Base-by-base conservation (phyloP, 2,113 vertebrate genomes). In the Anolis sagrei region DNA sequence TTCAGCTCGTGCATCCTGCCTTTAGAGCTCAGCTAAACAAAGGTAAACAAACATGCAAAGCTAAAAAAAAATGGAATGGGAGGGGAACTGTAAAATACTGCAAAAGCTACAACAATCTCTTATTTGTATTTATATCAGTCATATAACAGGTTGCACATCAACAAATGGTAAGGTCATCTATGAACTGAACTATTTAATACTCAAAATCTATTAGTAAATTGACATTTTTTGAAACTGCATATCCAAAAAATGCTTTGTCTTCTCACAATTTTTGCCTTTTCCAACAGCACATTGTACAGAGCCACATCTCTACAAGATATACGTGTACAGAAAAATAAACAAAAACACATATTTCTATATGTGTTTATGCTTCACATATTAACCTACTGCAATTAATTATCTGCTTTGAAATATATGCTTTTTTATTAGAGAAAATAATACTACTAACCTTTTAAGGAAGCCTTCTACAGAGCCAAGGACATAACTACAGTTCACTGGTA, bases 391-490 rank as follows among this genome's bases (percentile, higher is more conserved):
- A 25, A 85, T 16, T n/a, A n/a, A n/a, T n/a, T n/a, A n/a, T n/a
- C n/a, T n/a, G n/a, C n/a, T n/a, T 44, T 44, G 39, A 44, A 44
- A 4, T 44, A 44, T 44, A 44, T 44, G 39, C 39, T 44, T 44
- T 44, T 44, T 44, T 44, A 1, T 6, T 27, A 16, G 32, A 27
- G 25, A 1, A n/a, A 66, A 89, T 75, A 90, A 87, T 75, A 86
- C 81, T 81, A 93, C 79, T 66, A 90, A 66, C 62, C 83, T 92
- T 84, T 62, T 74, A 76, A 34, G 76, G 58, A 62, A 34, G 19
- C 32, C 75, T 61, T 80, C 66, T 85, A 70, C 81, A 39, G 39
- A 3, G 48, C 68, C 77, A 62, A 64, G 77, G 4, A 5, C 62
- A 80, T 2, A 54, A 0, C 2, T 3, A 49, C 23, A 81, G 83